Base-by-base conservation (phyloP, 2,888 invertebrate genomes). In the Polia nebulosa region DNA sequence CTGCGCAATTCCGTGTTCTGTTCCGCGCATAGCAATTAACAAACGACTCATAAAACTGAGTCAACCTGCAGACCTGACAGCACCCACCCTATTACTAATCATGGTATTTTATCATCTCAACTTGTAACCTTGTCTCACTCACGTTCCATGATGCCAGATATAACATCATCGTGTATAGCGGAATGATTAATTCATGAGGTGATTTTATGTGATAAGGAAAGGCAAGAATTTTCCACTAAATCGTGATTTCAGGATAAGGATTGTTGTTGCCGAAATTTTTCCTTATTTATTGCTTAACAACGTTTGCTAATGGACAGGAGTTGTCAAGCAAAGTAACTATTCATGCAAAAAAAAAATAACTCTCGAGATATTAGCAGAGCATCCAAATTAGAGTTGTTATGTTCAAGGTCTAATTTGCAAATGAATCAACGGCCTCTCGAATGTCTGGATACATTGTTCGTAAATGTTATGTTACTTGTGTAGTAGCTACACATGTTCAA, bases 141-240 rank as follows among this genome's bases (percentile, higher is more conserved):
- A 82, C 82, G 83, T 76, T 44, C 49, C 58, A 61, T 66, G 80
- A 82, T 67, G 81, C 47, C 60, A 83, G 57, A 68, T 64, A 81
- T 49, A 58, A 51, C 68, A 67, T 81, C 74, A 72, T 72, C 63
- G 25, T 60, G 39, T 61, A 56, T 55, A 61, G 59, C 58, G 41
- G 36, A 81, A 78, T 83, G 83, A 78, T 77, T 82, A 75, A 82
- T 84, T 84, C 80, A 82, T 80, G 78, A 82, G 82, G 59, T 59
- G 72, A 78, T 76, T 69, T 56, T 49, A 63, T 52, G 20, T 62
- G 79, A 78, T 69, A 79, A 76, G 82, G 60, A 51, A 60, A 66
- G 36, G 4, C 53, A 69, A 66, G 58, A 70, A 61, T 73, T 76
- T 78, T 76, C 76, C 72, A 72, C 44, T 27, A 47, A 61, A 62